Conservation (phyloP, 2,888 invertebrate species). For the Arge pagana region DNA sequence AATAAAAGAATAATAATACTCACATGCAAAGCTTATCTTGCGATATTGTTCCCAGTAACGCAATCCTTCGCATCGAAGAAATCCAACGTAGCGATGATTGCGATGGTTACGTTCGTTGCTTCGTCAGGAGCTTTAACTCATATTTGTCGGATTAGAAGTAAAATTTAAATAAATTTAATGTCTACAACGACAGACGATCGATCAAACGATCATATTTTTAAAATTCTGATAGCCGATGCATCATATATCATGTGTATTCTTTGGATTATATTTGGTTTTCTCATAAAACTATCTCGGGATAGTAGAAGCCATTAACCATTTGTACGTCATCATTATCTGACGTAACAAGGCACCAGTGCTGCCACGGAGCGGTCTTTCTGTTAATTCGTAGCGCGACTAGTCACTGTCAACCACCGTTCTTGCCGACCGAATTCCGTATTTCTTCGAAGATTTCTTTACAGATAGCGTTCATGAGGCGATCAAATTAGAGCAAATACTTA, state of each 20-base stretch:
- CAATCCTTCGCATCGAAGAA: constrained; percentile 44
- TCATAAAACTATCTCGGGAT: constrained; percentile 44
- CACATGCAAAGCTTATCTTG: constrained; percentile 45
- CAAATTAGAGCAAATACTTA: no score
- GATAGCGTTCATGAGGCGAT: no score
- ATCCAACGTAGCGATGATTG: constrained; percentile 36
- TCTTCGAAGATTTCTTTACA: no score
- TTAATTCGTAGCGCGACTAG: no score
- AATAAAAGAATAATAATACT: constrained; percentile 34
- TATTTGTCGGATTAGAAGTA: constrained; percentile 35
- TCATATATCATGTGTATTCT: constrained; percentile 67
- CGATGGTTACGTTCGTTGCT: constrained; percentile 28
- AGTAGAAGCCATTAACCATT: constrained; percentile 46
- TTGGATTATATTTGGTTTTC: constrained; percentile 54
- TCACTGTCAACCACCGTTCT: no score
- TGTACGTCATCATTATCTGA: constrained; percentile 35
- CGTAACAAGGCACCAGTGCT: constrained; percentile 37
- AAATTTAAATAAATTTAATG: constrained; percentile 34
- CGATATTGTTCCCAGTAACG: constrained; percentile 39
- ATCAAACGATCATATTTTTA: constrained; percentile 62
- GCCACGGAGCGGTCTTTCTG: constrained; percentile 23
- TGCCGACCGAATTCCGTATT: no score
- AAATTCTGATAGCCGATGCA: constrained; percentile 64
- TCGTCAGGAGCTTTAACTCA: constrained; percentile 27
- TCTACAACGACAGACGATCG: constrained; percentile 34